Percentiles rank a stretch among this genome's conserved stretches.
Evolutionary conservation across 2,888 invertebrate species (phyloP).

Genomic region (Lithophane socia): DNA sequence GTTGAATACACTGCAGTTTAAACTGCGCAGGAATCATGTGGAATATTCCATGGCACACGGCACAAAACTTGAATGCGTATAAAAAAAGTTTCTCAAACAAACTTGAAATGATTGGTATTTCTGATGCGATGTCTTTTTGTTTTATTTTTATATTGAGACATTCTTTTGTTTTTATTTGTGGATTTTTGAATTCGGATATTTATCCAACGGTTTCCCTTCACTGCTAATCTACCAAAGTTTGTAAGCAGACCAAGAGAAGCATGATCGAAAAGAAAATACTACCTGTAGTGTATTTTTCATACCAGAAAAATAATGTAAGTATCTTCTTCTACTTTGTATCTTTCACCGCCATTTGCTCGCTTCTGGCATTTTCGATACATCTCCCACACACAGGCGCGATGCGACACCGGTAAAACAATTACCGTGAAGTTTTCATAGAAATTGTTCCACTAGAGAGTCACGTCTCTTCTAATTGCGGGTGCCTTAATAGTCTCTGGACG

Average conservation of each 20-base stretch:
- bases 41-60: constrained; percentile 33
- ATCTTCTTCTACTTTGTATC: neutral
- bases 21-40: constrained; percentile 7
- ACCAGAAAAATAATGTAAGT: neutral
- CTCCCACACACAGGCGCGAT: neutral
- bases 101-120: constrained; percentile 28
- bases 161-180: neutral
- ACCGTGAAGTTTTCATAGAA: too few species aligned
- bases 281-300: too few species aligned
- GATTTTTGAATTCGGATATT: constrained; percentile 9
- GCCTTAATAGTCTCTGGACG: too few species aligned
- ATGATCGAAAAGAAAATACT: neutral
- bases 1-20: neutral
- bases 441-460: too few species aligned
- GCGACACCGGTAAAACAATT: too few species aligned
- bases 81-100: constrained; percentile 32
- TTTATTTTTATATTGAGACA: constrained; percentile 1
- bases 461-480: too few species aligned
- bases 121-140: neutral
- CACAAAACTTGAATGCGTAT: constrained; percentile 5
- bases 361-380: neutral
- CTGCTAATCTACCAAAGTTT: neutral
- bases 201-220: neutral
- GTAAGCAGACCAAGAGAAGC: neutral
- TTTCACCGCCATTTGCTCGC: neutral